Evolutionary conservation across 1,140 invertebrate species (phyloP), one percentile per base, ranked within the genome.

Genomic region (Plutomurus gul): DNA sequence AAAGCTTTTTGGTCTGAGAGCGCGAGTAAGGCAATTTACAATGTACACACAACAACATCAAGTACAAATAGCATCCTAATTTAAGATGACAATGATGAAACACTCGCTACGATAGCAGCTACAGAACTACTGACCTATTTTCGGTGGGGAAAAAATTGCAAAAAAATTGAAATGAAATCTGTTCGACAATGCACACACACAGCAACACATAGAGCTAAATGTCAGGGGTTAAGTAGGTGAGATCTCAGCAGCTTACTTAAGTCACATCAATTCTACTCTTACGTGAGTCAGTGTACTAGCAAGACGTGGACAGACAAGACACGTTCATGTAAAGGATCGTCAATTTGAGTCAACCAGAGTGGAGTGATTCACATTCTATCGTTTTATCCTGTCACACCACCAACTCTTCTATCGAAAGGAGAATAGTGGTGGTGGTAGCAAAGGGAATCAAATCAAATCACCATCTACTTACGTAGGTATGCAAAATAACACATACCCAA

Each of bases 41-140:
- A 13, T 65, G 25, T 30, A 27, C 56, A 65, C 25, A 65, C 56
- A 65, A 65, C 25, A 30, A 27, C 56, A 65, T 65, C 36, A 65
- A 27, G 30, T 65, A 65, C 56, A 65, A 65, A 65, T 65, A 36
- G 30, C 27, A 36, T 36, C 56, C 56, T 30, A 65, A 65, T 65
- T 65, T 65, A 65, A 65, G 27, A 36, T 65, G 56, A 65, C 56
- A 65, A 65, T 65, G 56, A 65, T 27, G 36, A 65, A 65, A 65
- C 27, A 36, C 27, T 30, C 30, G 22, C 30, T 65, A n/a, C 27
- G 56, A 36, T 25, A 65, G 27, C 30, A 30, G 36, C 27, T 8
- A 65, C 10, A 43, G 39, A 10, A 43, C 39, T n/a, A 65, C 56
- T 65, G 56, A 65, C 56, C 56, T n/a, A 65, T 65, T 65, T 65